Base-by-base conservation (phyloP, 1,140 invertebrate genomes). In the Philaenus spumarius region DNA sequence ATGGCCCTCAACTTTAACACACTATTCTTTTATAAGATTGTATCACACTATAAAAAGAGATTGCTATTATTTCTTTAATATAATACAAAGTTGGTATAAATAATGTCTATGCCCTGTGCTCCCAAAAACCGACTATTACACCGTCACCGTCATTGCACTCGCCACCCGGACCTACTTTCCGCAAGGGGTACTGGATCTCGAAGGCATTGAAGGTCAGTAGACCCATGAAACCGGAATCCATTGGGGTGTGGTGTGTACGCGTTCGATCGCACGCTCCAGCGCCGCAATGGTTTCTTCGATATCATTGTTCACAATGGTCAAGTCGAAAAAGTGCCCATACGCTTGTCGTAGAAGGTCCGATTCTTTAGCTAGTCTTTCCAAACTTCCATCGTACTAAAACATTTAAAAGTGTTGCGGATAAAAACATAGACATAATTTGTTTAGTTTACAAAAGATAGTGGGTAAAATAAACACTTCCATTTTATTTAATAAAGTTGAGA, bases 261-360 rank as follows among this genome's bases (percentile, higher is more conserved):
- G 82, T 62, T 95, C 92, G 59, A 98, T 89, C 19, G 93, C 88
- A 53, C 84, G 82, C 71, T 98, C 94, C 62, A 99, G 75, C 56
- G 90, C 86, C 26, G 84, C 82, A 67, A 98, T 97, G 34, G 97
- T 98, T 73, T 98, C 95, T 71, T 98, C 95, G 62, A 99, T 98
- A 77, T 99, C 96, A 79, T 98, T 98, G 80, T 99, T 99, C 19
- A 98, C 90, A 68, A 99, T 96, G 45, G 92, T 95, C 74, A 97
- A 78, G 74, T 99, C 97, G 78, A 99, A 98, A 75, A 93, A 94
- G 73, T 98, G 96, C 19, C 95, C 94, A 75, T 98, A 99, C 24
- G 94, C 90, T 69, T 94, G 90, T 46, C 92, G 87, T 51, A 99
- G 77, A 71, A 95, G 85, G 65, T 98, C 95, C 23, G 95, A 98